These are phyloP conservation scores for Nephrocerus scutellatus DNA, from an alignment of 2,888 invertebrate species.

Conservation along the genomic window DNA sequence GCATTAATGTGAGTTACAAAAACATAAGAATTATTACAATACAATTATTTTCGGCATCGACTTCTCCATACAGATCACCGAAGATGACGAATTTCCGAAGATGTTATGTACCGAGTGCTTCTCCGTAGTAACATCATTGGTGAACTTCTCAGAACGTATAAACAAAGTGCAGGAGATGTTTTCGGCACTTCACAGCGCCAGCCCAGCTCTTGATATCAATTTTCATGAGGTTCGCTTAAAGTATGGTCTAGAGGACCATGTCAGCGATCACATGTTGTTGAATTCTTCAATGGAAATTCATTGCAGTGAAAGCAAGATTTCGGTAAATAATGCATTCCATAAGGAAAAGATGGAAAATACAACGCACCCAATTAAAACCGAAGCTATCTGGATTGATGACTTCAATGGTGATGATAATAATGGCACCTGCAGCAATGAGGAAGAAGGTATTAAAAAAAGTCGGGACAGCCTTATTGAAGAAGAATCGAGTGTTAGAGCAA, in stretches of 20 bases:
- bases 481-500: too few relatives aligned
- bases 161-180: constrained; percentile 39
- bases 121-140: constrained; percentile 31
- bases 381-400: too few relatives aligned
- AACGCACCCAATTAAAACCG: too few relatives aligned
- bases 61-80: constrained; percentile 27
- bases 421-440: too few relatives aligned
- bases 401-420: too few relatives aligned
- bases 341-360: too few relatives aligned
- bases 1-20: constrained; percentile 34
- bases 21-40: neutral
- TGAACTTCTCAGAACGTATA: constrained; percentile 36
- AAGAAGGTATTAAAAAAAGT: too few relatives aligned
- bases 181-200: constrained; percentile 29
- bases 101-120: constrained; percentile 36
- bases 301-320: too few relatives aligned
- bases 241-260: constrained; percentile 28
- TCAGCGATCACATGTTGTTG: constrained; percentile 18
- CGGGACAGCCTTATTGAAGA: too few relatives aligned
- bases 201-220: constrained; percentile 13
- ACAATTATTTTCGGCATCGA: neutral
- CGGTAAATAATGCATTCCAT: too few relatives aligned
- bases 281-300: too few relatives aligned
- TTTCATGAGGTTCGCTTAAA: constrained; percentile 24
- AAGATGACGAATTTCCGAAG: constrained; percentile 34